Evolutionary conservation across 2,113 vertebrate species (phyloP).

Genomic region (Colinus virginianus): DNA sequence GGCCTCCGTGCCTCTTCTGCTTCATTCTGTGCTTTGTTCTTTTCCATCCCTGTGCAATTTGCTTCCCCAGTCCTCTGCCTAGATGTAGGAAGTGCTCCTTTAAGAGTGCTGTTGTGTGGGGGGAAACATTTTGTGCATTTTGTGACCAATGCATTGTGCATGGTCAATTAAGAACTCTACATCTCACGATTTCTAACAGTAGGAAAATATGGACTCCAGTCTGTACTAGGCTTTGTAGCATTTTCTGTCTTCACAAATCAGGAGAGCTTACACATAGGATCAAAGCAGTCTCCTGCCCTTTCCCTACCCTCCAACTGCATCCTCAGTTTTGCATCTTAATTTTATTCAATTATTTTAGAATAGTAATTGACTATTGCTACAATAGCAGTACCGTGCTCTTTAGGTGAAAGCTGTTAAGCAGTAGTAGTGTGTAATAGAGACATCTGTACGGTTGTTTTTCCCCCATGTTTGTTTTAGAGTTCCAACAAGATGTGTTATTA

Average conservation of each 20-base stretch:
- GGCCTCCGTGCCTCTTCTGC: background rate
- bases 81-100: background rate
- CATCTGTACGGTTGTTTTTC: constrained; percentile 5
- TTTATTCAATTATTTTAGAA: constrained; percentile 5
- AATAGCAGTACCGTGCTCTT: background rate
- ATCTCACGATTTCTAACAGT: background rate
- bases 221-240: background rate
- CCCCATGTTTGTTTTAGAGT: constrained; percentile 62
- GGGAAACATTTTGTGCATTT: background rate
- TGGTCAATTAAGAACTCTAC: background rate
- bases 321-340: background rate
- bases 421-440: background rate
- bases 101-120: background rate
- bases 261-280: background rate
- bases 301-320: background rate
- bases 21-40: background rate
- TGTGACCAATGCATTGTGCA: no score
- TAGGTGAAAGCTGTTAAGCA: background rate
- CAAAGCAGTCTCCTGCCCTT: background rate
- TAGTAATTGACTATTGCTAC: background rate
- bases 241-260: background rate
- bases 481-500: constrained; percentile 80
- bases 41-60: background rate
- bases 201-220: background rate
- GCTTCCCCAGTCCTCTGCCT: background rate